Conservation (phyloP, 2,888 invertebrate species). For the Antitype chi region DNA sequence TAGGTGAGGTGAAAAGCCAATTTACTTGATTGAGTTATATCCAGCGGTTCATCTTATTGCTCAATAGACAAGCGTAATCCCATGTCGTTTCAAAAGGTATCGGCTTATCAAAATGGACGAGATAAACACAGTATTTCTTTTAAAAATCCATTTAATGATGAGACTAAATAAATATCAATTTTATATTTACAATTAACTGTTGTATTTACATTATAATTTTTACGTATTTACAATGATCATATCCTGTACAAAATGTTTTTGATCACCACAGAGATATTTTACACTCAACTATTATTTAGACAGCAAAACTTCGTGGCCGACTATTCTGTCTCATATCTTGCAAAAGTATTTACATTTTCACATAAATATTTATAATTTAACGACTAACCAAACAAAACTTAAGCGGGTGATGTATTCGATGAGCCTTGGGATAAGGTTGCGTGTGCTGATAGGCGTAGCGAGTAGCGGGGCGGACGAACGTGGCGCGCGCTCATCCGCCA, state of each 20-base stretch:
- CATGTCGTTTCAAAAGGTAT: conserved; percentile 6
- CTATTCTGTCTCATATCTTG: conserved; percentile 4
- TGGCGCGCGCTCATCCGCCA: conserved; percentile 90
- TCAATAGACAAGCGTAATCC: conserved; percentile 26
- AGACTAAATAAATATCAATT: conserved; percentile 67
- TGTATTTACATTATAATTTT: conserved; percentile 67
- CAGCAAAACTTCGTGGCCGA: conserved; percentile 7
- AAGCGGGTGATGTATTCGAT: conserved; percentile 62
- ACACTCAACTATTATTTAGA: conserved; percentile 29
- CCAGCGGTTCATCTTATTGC: conserved; percentile 54
- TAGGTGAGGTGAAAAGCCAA: conserved; percentile 64
- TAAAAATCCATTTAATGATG: conserved; percentile 66
- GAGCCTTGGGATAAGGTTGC: conserved; percentile 68
- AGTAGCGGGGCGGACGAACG: conserved; percentile 78
- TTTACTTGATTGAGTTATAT: conserved; percentile 67
- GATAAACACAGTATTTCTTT: conserved; percentile 33
- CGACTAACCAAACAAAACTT: conserved; percentile 63
- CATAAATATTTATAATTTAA: conserved; percentile 59
- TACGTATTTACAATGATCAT: conserved; percentile 69
- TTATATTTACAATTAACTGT: conserved; percentile 70
- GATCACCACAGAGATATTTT: conserved; percentile 31
- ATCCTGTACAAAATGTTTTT: conserved; percentile 50
- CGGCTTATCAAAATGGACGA: not conserved
- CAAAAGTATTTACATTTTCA: conserved; percentile 57
- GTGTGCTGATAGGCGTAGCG: conserved; percentile 68